phyloP scores from a whole-genome alignment of 2,113 vertebrate genomes.

The Anseranas semipalmata region DNA sequence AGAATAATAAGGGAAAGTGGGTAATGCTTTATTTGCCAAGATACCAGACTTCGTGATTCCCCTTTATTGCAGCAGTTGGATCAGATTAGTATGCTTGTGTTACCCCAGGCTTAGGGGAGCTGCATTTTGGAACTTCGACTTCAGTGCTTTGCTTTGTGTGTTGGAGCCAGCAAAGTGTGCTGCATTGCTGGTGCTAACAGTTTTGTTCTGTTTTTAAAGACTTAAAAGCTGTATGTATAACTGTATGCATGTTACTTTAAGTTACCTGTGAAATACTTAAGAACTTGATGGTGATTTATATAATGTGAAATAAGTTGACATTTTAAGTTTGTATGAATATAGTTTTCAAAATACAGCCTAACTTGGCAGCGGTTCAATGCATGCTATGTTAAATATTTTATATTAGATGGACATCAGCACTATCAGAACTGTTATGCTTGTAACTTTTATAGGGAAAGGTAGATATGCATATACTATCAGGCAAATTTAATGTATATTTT shows the following conservation, averaged over 20 bases:
- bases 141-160: background rate
- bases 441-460: background rate
- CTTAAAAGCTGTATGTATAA: background rate
- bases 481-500: background rate
- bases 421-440: background rate
- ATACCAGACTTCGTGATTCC: background rate
- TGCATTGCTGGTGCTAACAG: background rate
- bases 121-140: accelerated
- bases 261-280: background rate
- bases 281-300: background rate
- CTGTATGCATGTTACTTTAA: background rate
- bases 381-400: background rate
- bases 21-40: background rate
- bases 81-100: accelerated
- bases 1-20: background rate
- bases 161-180: background rate
- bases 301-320: background rate
- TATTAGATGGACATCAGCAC: background rate
- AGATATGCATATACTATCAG: background rate
- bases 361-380: background rate
- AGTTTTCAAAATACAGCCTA: background rate
- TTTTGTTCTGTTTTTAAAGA: background rate
- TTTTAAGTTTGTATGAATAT: background rate
- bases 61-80: background rate
- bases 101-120: background rate